phyloP scores from a whole-genome alignment of 2,797 vertebrate species.

The Periophthalmus magnuspinnatus region DNA sequence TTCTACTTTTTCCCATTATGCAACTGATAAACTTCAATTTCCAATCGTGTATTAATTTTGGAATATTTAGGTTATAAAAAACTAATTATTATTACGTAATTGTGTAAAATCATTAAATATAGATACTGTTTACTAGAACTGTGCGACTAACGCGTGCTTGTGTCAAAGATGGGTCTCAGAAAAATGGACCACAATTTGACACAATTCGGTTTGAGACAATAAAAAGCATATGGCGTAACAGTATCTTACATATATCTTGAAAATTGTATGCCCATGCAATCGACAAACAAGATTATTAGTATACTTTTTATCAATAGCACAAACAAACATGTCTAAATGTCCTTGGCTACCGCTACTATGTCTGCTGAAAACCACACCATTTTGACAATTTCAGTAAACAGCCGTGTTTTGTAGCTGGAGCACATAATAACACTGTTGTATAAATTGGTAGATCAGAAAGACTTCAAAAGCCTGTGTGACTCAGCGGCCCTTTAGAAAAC shows the following conservation, averaged over 20 bases:
- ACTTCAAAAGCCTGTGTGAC: constrained; percentile 40
- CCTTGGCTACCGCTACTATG: neutral
- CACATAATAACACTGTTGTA: constrained; percentile 10
- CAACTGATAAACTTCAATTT: neutral
- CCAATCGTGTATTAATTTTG: neutral
- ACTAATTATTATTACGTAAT: too few species aligned
- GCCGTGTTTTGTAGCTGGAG: neutral
- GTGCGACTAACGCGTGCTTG: too few species aligned
- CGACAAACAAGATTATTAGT: neutral
- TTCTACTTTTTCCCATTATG: neutral
- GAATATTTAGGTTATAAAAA: neutral
- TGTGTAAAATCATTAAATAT: too few species aligned
- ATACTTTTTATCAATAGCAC: neutral
- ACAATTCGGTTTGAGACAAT: too few species aligned
- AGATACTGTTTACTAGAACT: too few species aligned
- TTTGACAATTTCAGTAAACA: neutral
- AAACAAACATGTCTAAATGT: neutral
- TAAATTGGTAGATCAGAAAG: constrained; percentile 46
- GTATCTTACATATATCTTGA: too few species aligned
- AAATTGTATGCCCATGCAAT: too few species aligned
- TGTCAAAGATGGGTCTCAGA: too few species aligned
- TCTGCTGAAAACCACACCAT: neutral
- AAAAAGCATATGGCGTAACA: too few species aligned
- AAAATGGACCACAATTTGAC: too few species aligned
- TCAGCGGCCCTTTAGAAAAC: constrained; percentile 44